phyloP scores from a whole-genome alignment of 2,113 vertebrate genomes.

The Xiphias gladius region DNA sequence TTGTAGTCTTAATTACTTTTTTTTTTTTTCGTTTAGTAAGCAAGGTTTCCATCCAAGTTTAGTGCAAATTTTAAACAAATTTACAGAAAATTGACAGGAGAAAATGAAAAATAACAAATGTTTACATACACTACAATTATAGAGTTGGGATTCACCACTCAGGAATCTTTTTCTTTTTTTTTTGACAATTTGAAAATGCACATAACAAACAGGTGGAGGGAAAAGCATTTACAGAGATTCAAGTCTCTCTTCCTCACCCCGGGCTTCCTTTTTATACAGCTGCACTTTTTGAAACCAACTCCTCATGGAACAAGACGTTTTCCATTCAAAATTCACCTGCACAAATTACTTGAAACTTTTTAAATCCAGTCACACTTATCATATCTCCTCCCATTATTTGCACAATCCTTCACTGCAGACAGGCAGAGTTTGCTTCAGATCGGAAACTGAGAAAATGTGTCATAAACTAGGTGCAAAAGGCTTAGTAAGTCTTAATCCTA shows the following conservation, averaged over 20 bases:
- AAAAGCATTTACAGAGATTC: too few species aligned
- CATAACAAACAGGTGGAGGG: neutral
- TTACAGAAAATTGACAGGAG: too few species aligned
- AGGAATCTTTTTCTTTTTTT: neutral
- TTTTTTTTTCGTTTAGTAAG: too few species aligned
- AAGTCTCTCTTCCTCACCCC: neutral
- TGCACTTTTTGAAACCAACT: neutral
- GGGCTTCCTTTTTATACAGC: neutral
- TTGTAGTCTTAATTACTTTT: neutral
- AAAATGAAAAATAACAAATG: too few species aligned
- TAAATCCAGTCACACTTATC: slow-evolving; percentile 12
- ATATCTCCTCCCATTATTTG: neutral
- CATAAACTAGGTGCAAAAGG: neutral
- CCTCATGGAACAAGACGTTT: neutral
- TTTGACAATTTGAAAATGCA: neutral
- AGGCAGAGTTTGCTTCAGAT: neutral
- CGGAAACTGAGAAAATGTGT: neutral
- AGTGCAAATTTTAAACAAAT: too few species aligned
- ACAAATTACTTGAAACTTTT: neutral
- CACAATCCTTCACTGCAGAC: neutral
- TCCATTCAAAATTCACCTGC: neutral
- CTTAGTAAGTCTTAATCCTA: neutral
- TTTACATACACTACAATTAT: too few species aligned
- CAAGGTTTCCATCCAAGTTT: too few species aligned
- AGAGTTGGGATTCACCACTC: too few species aligned